These are phyloP conservation scores for Dascyllus trimaculatus DNA, from an alignment of 2,113 vertebrate species.

Conservation along the genomic window DNA sequence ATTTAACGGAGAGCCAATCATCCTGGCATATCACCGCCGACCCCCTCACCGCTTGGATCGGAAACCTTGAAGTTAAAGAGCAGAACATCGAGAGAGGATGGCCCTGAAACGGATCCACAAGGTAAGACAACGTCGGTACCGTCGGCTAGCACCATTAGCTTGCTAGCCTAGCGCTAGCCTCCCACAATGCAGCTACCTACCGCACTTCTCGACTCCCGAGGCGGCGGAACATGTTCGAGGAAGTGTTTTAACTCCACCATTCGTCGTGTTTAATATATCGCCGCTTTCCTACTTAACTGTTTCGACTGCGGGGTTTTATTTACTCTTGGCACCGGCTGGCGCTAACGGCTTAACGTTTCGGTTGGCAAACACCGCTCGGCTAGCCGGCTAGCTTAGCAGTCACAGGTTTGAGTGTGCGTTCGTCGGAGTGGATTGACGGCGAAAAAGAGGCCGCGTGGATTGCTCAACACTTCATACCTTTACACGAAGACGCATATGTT, in stretches of 20 bases:
- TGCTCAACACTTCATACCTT: constrained; percentile 31
- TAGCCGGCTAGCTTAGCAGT: constrained; percentile 27
- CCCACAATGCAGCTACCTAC: constrained; percentile 37
- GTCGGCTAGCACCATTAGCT: neutral
- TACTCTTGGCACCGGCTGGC: neutral
- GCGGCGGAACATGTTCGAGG: constrained; percentile 29
- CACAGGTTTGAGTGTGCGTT: constrained; percentile 27
- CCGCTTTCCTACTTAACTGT: neutral
- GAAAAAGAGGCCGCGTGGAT: constrained; percentile 49
- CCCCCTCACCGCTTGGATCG: constrained; percentile 35
- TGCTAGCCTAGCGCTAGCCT: constrained; percentile 54
- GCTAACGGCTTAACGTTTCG: neutral
- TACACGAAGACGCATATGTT: neutral
- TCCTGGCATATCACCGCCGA: constrained; percentile 52
- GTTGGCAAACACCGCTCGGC: neutral
- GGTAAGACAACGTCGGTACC: constrained; percentile 65
- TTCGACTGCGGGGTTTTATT: neutral
- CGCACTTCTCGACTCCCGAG: neutral
- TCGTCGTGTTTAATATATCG: neutral
- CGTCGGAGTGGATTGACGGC: neutral
- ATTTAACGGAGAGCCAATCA: constrained; percentile 19
- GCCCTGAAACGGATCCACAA: constrained; percentile 86
- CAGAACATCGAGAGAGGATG: constrained; percentile 72
- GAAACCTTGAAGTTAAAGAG: constrained; percentile 5
- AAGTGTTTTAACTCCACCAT: neutral